Conservation (phyloP, 2,888 invertebrate species). For the Diaphora mendica region DNA sequence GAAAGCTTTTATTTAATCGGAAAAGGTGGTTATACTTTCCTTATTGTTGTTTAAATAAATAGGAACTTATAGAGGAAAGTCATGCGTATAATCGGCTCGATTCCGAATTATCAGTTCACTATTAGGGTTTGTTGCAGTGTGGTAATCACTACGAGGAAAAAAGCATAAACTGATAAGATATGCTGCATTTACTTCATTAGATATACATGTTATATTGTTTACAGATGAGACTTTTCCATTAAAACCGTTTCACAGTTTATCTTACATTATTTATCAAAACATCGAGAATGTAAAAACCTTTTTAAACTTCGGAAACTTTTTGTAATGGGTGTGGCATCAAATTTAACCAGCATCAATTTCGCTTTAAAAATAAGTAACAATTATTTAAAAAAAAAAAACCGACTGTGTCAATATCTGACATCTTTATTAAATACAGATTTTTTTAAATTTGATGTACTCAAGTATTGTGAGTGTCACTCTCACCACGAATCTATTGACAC, state of each 20-base stretch:
- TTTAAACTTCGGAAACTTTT: not conserved
- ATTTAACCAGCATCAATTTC: not conserved
- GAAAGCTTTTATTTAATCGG: not conserved
- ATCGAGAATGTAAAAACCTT: not conserved
- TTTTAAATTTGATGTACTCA: too few species aligned
- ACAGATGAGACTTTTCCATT: not conserved
- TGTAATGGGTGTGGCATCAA: not conserved
- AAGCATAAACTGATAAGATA: not conserved
- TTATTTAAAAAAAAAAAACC: too few species aligned
- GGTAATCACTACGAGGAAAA: not conserved
- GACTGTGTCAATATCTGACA: too few species aligned
- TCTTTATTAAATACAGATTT: too few species aligned
- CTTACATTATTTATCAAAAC: not conserved
- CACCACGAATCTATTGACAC: too few species aligned
- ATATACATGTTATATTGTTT: not conserved
- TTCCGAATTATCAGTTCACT: not conserved
- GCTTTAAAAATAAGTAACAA: too few species aligned
- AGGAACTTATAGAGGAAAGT: too few species aligned
- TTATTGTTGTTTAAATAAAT: too few species aligned
- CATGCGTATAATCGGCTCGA: not conserved
- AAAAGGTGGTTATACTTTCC: not conserved
- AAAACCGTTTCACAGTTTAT: not conserved
- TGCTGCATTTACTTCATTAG: not conserved
- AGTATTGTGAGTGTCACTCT: too few species aligned
- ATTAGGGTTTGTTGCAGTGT: not conserved